Conservation (phyloP, 2,113 vertebrate genomes). For the cat (Felis catus) region F.catus_Fca126_mat1.0 CM031421.1:93161501-93162000, state of each 20-base stretch:
- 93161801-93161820: background rate
- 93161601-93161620: background rate
- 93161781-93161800: background rate
- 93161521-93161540: background rate
- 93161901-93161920: background rate
- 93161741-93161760: background rate
- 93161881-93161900: background rate
- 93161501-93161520: background rate
- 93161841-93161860: background rate
- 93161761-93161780: background rate
- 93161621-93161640: background rate
- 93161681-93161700: background rate
- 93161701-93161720: background rate
- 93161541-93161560: constrained; percentile 23
- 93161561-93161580: background rate
- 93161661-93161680: background rate
- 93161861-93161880: background rate
- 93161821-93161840: background rate
- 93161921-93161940: background rate
- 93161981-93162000: background rate
- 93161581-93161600: background rate
- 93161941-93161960: background rate
- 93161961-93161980: background rate
- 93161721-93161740: background rate
- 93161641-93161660: background rate